Evolutionary conservation across 2,888 invertebrate genomes (phyloP).

Genomic region (Pediacus dermestoides): DNA sequence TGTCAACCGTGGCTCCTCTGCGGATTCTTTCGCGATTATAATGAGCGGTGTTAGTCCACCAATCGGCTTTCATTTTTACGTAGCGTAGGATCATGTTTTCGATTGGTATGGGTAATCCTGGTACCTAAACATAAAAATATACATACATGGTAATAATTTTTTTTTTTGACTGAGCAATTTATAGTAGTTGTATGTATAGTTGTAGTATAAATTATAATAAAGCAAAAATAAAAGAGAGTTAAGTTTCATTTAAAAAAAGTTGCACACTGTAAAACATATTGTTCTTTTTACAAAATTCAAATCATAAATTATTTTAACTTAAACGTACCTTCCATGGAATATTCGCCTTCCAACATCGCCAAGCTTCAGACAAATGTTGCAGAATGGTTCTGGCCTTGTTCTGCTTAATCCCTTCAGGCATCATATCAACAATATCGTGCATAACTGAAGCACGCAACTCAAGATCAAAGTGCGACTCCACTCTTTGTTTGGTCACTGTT

Average conservation of each 20-base stretch:
- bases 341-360: slow-evolving; percentile 99
- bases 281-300: too few species aligned
- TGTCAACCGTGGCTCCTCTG: slow-evolving; percentile 99
- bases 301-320: too few species aligned
- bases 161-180: slow-evolving; percentile 1
- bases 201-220: slow-evolving; percentile 1
- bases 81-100: slow-evolving; percentile 99
- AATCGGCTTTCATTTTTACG: slow-evolving; percentile 99
- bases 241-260: too few species aligned
- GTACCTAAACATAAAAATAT: slow-evolving; percentile 65
- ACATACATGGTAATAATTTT: slow-evolving; percentile 1
- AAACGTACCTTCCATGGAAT: slow-evolving; percentile 98
- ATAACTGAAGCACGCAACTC: slow-evolving; percentile 95
- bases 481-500: slow-evolving; percentile 98
- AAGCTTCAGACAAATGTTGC: slow-evolving; percentile 98
- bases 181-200: slow-evolving; percentile 7
- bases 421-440: slow-evolving; percentile 99
- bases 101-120: slow-evolving; percentile 96
- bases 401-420: slow-evolving; percentile 99
- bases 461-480: slow-evolving; percentile 98
- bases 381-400: slow-evolving; percentile 98
- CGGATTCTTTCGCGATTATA: slow-evolving; percentile 98
- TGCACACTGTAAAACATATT: too few species aligned
- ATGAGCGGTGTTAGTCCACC: slow-evolving; percentile 99
- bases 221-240: too few species aligned